Base-by-base conservation (phyloP, 1,140 invertebrate species). In the Capitella teleta region DNA sequence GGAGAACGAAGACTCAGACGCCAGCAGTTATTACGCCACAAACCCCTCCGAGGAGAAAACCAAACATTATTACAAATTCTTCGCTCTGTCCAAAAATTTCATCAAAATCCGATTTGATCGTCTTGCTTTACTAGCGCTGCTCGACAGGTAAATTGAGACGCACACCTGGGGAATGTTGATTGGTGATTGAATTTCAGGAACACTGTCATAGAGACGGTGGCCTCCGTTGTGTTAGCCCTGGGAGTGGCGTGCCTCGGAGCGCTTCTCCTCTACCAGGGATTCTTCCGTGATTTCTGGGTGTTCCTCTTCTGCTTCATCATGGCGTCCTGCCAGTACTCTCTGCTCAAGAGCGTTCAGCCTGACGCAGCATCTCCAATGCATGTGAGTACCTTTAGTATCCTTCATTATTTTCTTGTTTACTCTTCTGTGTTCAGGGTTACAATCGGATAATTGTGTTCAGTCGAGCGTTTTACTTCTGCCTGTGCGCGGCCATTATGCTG, bases 311-410 rank as follows among this genome's bases (percentile, higher is more conserved):
- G 93, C 74, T 89, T 95, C 58, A 86, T 97, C 21, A 91, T 97
- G 38, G 93, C 93, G 10, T 84, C 90, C 8, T 94, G 90, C 67
- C 93, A 98, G 67, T 98, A 98, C 70, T 98, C 93, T 1, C 73
- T 99, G 41, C 74, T 99, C 14, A 98, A 98, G 74, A 96, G 91
- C 70, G 95, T 98, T 3, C 95, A 99, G 64, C 95, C 95, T 1
- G 95, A 99, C 74, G 91, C 94, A 0, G 86, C 94, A 0, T 98
- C 93, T 3, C 94, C 95, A 0, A 93, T 93, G 14, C 94, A 98
- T 71, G 75, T 74, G 60, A 69, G 70, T 66, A 21, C 8, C n/a
- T n/a, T n/a, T n/a, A n/a, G n/a, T n/a, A n/a, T n/a, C n/a, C n/a
- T 34, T 10, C 32, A 34, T 34, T 34, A 12, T 34, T 34, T 34